phyloP scores from a whole-genome alignment of 2,797 vertebrate genomes.

The Enteromius thamalakanensis region DNA sequence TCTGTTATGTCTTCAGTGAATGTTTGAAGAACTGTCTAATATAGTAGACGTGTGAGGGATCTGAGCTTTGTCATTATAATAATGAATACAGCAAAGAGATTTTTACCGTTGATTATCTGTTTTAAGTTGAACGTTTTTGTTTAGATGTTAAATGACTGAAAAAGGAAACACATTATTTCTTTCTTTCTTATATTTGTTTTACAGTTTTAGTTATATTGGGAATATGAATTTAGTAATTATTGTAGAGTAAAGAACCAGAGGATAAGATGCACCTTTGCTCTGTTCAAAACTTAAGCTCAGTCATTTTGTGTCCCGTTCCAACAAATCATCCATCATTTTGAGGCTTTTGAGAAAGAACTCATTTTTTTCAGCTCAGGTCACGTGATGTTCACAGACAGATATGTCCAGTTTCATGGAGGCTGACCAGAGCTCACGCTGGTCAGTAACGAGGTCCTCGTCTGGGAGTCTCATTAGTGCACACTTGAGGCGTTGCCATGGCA shows the following conservation, averaged over 20 bases:
- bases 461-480: background rate
- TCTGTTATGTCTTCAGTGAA: too few species aligned
- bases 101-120: background rate
- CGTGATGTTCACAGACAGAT: background rate
- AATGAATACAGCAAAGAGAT: background rate
- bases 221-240: background rate
- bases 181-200: background rate
- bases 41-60: too few species aligned
- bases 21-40: too few species aligned
- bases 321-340: background rate
- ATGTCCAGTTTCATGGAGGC: background rate
- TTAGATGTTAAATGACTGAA: background rate
- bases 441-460: background rate
- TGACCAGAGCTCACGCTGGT: background rate
- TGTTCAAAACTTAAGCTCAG: background rate
- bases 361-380: background rate
- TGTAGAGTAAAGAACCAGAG: background rate
- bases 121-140: background rate
- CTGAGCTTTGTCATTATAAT: background rate
- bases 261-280: background rate
- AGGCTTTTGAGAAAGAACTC: background rate
- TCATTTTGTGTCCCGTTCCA: background rate
- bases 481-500: slow-evolving; percentile 35
- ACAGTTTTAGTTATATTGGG: background rate
- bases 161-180: background rate